A percentile compares a stretch with the other conserved stretches of the same genome.
Conservation (phyloP, 2,113 vertebrate genomes). For the Pseudonaja textilis region DNA sequence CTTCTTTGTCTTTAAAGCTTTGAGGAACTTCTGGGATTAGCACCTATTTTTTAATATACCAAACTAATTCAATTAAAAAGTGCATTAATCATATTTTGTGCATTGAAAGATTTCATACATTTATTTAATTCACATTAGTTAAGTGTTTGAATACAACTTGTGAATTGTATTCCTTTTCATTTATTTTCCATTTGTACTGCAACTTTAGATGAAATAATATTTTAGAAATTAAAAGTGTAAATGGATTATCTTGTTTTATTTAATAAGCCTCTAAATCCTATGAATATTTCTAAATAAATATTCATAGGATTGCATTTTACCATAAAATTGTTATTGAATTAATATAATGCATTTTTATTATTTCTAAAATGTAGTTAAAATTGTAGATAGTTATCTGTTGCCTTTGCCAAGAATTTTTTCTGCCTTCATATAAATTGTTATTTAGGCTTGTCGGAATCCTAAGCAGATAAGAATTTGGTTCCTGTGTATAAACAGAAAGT, state of each 20-base stretch:
- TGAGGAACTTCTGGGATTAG: not conserved
- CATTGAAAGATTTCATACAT: not conserved
- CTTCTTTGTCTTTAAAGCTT: not conserved
- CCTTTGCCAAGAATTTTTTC: not conserved
- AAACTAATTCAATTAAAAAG: not conserved
- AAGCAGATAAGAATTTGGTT: constrained; percentile 1
- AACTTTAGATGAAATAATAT: not conserved
- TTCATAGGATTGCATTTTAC: not conserved
- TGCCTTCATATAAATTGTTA: not conserved
- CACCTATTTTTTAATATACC: not conserved
- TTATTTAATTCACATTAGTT: not conserved
- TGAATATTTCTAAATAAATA: not conserved
- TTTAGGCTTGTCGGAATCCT: not conserved
- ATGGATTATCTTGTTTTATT: not conserved
- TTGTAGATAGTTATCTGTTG: not conserved
- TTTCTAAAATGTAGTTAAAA: not conserved
- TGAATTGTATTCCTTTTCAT: not conserved
- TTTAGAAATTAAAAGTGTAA: not conserved
- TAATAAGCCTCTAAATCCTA: too few species aligned
- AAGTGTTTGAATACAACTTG: not conserved
- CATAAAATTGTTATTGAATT: not conserved
- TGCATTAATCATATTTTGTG: not conserved
- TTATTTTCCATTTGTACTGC: not conserved
- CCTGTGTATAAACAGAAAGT: constrained; percentile 4
- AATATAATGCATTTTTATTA: not conserved